A percentile compares a stretch with the other conserved stretches of the same genome.
phyloP scores from a whole-genome alignment of 1,140 invertebrate species.

The Neodiprion pinetum region DNA sequence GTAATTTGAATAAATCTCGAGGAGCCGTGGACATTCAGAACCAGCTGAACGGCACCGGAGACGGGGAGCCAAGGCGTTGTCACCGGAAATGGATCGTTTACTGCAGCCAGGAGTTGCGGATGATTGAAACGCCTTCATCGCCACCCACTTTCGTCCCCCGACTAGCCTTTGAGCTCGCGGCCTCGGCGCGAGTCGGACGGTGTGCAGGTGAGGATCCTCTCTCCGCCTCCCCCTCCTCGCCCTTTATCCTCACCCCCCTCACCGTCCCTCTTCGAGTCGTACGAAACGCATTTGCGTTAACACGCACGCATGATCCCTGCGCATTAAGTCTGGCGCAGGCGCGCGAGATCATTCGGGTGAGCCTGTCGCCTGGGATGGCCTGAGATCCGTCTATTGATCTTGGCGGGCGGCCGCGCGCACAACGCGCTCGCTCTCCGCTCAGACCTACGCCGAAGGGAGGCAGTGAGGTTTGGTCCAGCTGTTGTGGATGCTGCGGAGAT shows the following conservation, averaged over 20 bases:
- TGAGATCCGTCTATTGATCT: constrained; percentile 53
- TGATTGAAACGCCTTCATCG: constrained; percentile 5
- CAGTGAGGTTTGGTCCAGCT: constrained; percentile 4
- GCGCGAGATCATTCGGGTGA: constrained; percentile 45
- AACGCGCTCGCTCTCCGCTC: constrained; percentile 28
- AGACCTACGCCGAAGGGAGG: neutral
- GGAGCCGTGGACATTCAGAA: neutral
- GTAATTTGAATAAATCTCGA: constrained; percentile 14
- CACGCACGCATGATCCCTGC: constrained; percentile 7
- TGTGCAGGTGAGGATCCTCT: neutral
- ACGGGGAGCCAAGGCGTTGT: neutral
- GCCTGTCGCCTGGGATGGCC: constrained; percentile 50
- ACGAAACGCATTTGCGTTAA: constrained; percentile 2
- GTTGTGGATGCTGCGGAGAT: neutral
- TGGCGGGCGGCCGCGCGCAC: constrained; percentile 46
- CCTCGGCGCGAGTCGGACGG: neutral
- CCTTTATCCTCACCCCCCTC: neutral
- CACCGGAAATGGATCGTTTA: constrained; percentile 7
- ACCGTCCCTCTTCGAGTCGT: neutral
- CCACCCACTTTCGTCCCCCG: neutral
- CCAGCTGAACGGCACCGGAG: too few species aligned
- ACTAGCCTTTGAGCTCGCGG: neutral
- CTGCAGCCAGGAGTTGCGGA: neutral
- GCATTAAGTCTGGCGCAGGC: constrained; percentile 36
- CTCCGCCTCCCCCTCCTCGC: neutral